Base-by-base conservation (phyloP, 2,797 vertebrate genomes). In the Sebastes oblongus region DNA sequence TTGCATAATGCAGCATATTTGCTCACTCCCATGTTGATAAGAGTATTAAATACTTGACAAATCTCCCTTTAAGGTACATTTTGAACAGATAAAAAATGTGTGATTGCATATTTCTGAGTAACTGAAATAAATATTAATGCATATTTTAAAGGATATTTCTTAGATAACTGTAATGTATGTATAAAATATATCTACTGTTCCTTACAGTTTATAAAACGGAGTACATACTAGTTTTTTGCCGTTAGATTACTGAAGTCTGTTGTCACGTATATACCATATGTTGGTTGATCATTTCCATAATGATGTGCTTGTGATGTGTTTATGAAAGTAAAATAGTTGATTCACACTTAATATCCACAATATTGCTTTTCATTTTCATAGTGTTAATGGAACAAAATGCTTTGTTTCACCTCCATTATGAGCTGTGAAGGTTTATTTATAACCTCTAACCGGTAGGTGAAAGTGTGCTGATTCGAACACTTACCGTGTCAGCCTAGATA, bases 401-500 rank as follows among this genome's bases (percentile, higher is more conserved):
- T 42, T 18, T 66, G 20, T 27, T 55, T 66, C 1, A 61, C 7
- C 22, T 46, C 34, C 30, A n/a, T n/a, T n/a, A n/a, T 32, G 59
- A 32, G 30, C 59, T 32, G 10, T 30, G 0, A 18, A 30, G 22
- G 20, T 55, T 55, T 55, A 22, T 25, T 56, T 8, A 24, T 59
- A 72, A 34, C 30, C 42, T 46, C 42, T 46, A 18, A 46, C 42
- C 16, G 6, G 16, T 52, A 52, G 20, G 50, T 52, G 50, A 52
- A 20, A 52, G 50, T n/a, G 50, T 52, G 50, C 50, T n/a, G 50
- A 52, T n/a, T 77, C 13, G 70, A 65, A 68, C 55, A 71, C 32
- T 77, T 67, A 66, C 46, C 42, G n/a, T 55, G 87, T 85, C 56
- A 59, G 62, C 81, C 36, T 70, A 67, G 24, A 76, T 85, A 56